Base-by-base conservation (phyloP, 2,113 vertebrate genomes). In the Hucho hucho region DNA sequence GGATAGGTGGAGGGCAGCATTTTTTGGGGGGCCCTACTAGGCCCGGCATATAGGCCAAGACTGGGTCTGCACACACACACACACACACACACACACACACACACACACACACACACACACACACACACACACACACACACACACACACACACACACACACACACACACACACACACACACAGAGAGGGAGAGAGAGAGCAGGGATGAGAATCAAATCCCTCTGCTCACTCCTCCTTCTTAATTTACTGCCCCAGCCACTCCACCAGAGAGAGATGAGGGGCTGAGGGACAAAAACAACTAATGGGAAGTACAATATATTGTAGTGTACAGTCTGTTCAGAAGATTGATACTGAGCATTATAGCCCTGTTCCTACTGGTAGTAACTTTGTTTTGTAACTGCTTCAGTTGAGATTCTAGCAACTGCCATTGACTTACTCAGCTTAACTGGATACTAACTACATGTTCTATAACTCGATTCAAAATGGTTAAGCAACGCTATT, bases 191-290 rank as follows among this genome's bases (percentile, higher is more conserved):
- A 1, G 9, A 7, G 37, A 18, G 53, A 56, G 16, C 94, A 92
- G 89, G 94, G 91, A 91, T 90, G 89, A 82, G 88, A 94, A 94
- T 95, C 93, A 2, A 87, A 83, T 92, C 92, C 92, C 91, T 81
- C 83, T 89, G 83, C 82, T 79, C 84, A 83, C 82, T 67, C 56
- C 47, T 25, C 37, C 58, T 16, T 61, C 4, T 20, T 22, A 61
- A 61, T 61, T 4, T 4, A 32, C 65, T 53, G 61, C 65, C 71
- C 86, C 90, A 92, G 92, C 92, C 93, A 89, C 92, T 88, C 89
- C 87, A 88, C 89, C 89, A 88, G 76, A 86, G 87, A 82, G 58
- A 61, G 58, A 61, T 22, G 53, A 56, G 49, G 20, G 58, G 20
- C 58, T 22, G 58, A 22, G n/a, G 4, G 53, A 20, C 53, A 56